phyloP scores from a whole-genome alignment of 1,140 invertebrate species.

The Drosophila ananassae region DNA sequence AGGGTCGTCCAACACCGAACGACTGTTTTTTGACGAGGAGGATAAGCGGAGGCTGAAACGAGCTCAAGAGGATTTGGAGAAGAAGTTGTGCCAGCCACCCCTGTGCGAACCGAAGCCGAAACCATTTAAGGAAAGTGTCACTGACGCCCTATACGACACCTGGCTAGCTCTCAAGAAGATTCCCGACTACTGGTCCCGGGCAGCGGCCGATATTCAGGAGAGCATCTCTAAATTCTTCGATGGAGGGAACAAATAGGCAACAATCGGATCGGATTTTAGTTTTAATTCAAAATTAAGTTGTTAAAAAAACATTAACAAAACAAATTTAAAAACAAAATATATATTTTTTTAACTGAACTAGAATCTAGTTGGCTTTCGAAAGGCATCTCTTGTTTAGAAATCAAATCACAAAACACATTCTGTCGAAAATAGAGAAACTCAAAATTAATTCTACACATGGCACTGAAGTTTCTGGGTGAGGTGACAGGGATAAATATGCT shows the following conservation, averaged over 20 bases:
- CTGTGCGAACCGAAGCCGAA: conserved; percentile 15
- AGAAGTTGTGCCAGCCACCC: conserved; percentile 26
- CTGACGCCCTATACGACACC: conserved; percentile 48
- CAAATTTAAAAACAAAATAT: neutral
- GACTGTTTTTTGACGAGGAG: conserved; percentile 29
- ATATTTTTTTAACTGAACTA: neutral
- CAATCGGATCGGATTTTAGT: too few relatives aligned
- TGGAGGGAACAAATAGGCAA: neutral
- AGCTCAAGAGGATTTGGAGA: conserved; percentile 29
- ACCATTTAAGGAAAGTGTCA: conserved; percentile 26
- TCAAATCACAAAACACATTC: neutral
- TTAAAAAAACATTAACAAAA: neutral
- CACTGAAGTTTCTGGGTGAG: conserved; percentile 13
- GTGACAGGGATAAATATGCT: conserved; percentile 13
- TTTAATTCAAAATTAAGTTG: neutral
- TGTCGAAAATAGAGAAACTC: neutral
- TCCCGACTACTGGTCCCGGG: conserved; percentile 24
- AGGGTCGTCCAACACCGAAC: neutral
- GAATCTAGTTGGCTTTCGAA: neutral
- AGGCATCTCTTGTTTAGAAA: neutral
- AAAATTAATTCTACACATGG: conserved; percentile 6
- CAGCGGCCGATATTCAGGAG: neutral
- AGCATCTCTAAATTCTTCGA: conserved; percentile 12
- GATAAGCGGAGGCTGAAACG: conserved; percentile 36
- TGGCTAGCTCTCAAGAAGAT: conserved; percentile 24